A percentile compares a stretch with the other conserved stretches of the same genome.
Conservation (phyloP, 2,113 vertebrate genomes). For the Stigmatopora argus region DNA sequence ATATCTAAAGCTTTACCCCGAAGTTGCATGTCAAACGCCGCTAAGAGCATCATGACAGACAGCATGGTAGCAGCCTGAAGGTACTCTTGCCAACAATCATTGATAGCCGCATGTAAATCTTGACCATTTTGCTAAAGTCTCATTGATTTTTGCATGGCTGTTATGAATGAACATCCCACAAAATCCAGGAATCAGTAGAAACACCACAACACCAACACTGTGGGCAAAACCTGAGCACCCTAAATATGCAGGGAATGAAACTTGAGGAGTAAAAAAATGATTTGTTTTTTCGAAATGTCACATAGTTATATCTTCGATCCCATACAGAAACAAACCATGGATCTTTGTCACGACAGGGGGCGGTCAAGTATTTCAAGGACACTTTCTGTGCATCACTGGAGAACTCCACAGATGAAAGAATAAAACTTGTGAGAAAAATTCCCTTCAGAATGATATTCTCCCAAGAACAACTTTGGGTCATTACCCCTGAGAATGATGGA, state of each 20-base stretch:
- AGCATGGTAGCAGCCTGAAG: neutral
- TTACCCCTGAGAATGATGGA: conserved; percentile 36
- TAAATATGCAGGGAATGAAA: neutral
- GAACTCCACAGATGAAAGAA: neutral
- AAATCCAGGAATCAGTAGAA: neutral
- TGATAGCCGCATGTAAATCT: neutral
- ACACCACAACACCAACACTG: neutral
- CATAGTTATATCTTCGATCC: neutral
- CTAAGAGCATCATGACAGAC: neutral
- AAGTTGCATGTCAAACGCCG: neutral
- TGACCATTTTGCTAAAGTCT: too few species aligned
- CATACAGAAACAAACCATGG: neutral
- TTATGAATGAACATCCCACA: too few species aligned
- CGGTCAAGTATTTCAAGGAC: neutral
- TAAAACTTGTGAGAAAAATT: neutral
- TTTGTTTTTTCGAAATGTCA: neutral
- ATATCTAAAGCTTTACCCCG: neutral
- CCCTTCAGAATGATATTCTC: conserved; percentile 21
- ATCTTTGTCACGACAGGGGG: neutral
- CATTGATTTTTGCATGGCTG: too few species aligned
- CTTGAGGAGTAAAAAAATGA: neutral
- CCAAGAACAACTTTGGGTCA: conserved; percentile 21
- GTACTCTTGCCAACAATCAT: neutral
- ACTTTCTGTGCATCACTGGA: neutral
- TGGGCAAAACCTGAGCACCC: neutral